These are phyloP conservation scores for Hydrozoanthus gracilis DNA, from an alignment of 92 coral and sea anemone genomes.

Conservation along the genomic window DNA sequence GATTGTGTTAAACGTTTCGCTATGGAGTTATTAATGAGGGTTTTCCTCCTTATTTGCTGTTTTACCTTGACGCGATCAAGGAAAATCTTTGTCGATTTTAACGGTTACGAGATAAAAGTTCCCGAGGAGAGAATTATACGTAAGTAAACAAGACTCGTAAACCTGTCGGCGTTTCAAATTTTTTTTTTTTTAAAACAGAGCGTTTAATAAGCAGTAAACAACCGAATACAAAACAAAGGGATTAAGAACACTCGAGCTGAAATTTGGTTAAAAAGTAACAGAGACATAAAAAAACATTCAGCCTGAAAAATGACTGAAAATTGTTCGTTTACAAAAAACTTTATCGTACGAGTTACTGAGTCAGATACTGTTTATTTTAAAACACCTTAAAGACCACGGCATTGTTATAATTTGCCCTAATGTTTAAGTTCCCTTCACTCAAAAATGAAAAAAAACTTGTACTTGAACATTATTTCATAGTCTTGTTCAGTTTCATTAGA, in stretches of 20 bases:
- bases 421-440: background rate
- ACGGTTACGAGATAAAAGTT: slow-evolving; percentile 21
- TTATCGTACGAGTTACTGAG: too few relatives aligned
- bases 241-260: too few relatives aligned
- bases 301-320: too few relatives aligned
- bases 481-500: background rate
- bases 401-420: background rate
- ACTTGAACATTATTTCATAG: background rate
- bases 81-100: slow-evolving; percentile 28
- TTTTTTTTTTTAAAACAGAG: too few relatives aligned
- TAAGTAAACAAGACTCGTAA: background rate
- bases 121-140: slow-evolving; percentile 39
- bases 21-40: background rate
- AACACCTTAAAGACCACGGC: too few relatives aligned
- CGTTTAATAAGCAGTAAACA: too few relatives aligned
- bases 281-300: too few relatives aligned
- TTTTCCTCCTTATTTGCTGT: background rate
- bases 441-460: too few relatives aligned
- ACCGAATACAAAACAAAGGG: too few relatives aligned
- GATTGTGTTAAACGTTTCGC: background rate
- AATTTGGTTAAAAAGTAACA: too few relatives aligned
- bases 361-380: too few relatives aligned
- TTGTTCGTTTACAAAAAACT: too few relatives aligned
- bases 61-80: slow-evolving; percentile 25
- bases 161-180: background rate